These are phyloP conservation scores for Geotrupes spiniger DNA, from an alignment of 2,888 invertebrate genomes.

Conservation along the genomic window DNA sequence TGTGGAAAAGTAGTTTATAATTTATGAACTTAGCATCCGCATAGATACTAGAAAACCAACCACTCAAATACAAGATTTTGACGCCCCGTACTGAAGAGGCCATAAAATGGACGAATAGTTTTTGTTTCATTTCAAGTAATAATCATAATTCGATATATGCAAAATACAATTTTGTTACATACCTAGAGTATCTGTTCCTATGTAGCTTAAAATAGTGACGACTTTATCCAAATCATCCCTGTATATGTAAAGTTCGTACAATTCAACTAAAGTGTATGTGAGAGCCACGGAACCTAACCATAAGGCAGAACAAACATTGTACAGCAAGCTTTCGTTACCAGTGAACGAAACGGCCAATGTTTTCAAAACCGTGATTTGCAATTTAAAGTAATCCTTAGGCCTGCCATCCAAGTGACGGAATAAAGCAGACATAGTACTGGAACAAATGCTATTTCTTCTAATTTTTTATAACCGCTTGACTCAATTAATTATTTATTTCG, in stretches of 20 bases:
- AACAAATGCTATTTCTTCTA: not conserved
- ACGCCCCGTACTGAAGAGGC: too few relatives aligned
- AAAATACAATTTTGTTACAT: not conserved
- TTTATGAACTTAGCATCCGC: too few relatives aligned
- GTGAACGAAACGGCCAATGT: slow-evolving; percentile 16
- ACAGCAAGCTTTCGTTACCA: slow-evolving; percentile 9
- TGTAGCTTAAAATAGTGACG: slow-evolving; percentile 21
- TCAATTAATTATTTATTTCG: too few relatives aligned
- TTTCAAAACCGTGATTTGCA: slow-evolving; percentile 15
- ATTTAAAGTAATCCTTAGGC: slow-evolving; percentile 13
- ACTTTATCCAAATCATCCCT: slow-evolving; percentile 15
- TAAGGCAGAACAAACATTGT: slow-evolving; percentile 11
- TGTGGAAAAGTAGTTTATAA: too few relatives aligned
- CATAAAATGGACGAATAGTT: too few relatives aligned
- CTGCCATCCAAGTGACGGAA: not conserved
- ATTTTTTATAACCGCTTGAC: too few relatives aligned
- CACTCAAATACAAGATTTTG: too few relatives aligned
- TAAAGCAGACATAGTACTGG: slow-evolving; percentile 1
- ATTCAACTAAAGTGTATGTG: slow-evolving; percentile 17
- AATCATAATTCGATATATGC: too few relatives aligned
- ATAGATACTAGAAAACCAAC: too few relatives aligned
- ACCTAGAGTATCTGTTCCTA: slow-evolving; percentile 20
- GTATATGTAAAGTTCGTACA: slow-evolving; percentile 20
- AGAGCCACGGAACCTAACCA: slow-evolving; percentile 15
- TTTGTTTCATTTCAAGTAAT: too few relatives aligned